Conservation (phyloP, 2,888 invertebrate genomes). For the Ecliptopera silaceata region DNA sequence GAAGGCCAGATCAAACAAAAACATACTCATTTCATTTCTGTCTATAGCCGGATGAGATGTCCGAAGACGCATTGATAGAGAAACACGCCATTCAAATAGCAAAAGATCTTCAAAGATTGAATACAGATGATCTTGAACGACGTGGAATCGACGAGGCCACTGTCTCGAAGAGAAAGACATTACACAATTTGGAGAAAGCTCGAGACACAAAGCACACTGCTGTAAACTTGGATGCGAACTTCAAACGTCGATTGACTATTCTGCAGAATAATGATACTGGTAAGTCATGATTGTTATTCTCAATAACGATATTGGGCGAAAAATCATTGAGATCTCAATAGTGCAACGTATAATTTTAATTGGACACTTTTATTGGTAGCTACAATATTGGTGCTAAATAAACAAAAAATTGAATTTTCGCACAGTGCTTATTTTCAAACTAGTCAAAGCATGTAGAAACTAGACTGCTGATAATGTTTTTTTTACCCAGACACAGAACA, state of each 20-base stretch:
- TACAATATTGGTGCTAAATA: too few relatives aligned
- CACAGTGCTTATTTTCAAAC: too few relatives aligned
- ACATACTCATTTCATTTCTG: too few relatives aligned
- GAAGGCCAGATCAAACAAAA: too few relatives aligned
- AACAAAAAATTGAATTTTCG: too few relatives aligned
- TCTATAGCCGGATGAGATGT: conserved; percentile 87
- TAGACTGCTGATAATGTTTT: too few relatives aligned
- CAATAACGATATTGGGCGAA: too few relatives aligned
- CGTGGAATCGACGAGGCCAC: conserved; percentile 88
- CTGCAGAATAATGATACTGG: conserved; percentile 87
- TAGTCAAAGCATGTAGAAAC: too few relatives aligned
- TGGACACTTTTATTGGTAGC: too few relatives aligned
- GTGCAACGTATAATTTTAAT: too few relatives aligned
- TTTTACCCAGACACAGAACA: too few relatives aligned
- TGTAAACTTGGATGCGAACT: conserved; percentile 96
- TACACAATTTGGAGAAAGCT: conserved; percentile 94
- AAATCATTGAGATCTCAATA: too few relatives aligned
- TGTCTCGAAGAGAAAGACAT: conserved; percentile 90
- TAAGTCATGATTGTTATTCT: conserved; percentile 35
- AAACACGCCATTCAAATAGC: conserved; percentile 96
- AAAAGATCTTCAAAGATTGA: conserved; percentile 91
- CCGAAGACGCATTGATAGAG: conserved; percentile 92
- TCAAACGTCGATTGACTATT: conserved; percentile 93
- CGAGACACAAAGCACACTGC: conserved; percentile 91
- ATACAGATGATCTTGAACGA: conserved; percentile 91